Base-by-base conservation (phyloP, 2,113 vertebrate species). In the Corvus moneduloides region DNA sequence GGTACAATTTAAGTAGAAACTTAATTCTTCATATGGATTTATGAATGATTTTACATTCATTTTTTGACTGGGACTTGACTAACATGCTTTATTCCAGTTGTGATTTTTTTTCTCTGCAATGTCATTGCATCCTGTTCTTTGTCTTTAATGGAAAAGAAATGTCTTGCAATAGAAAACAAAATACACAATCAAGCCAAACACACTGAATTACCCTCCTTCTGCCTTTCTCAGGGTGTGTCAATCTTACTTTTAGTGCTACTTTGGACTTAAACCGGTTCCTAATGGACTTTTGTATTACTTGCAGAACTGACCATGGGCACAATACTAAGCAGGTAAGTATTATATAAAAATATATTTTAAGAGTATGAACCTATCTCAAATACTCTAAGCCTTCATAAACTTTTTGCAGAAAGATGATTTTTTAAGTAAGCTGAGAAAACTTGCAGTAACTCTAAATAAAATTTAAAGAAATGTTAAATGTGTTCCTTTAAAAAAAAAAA, bases 191-290 rank as follows among this genome's bases (percentile, higher is more conserved):
- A 80, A 88, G 67, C 6, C 13, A 1, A 72, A 6, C 6, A 61
- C 44, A 21, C 6, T 3, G 1, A 41, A 33, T 55, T 74, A 37
- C 6, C 3, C 5, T 62, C 6, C 14, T 46, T 51, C 41, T 68
- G 52, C 8, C 7, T 93, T 92, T 78, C 23, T 92, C 13, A 26
- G 7, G 3, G 12, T 43, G 5, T 0, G 0, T 5, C 6, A 46
- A 0, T 82, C 15, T 64, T 78, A 11, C 7, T 37, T 18, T 51
- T 62, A 63, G 16, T 16, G 6, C 2, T 90, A 11, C 7, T 74
- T 93, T 87, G 32, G 4, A 74, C 49, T 63, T 59, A 63, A 73
- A 41, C 7, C 1, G 28, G 7, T 71, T 86, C 15, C 5, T 71
- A 55, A 62, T 41, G 16, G 23, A 41, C 9, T 84, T 89, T 6